phyloP scores from a whole-genome alignment of 2,888 invertebrate species.

The Myopa testacea region DNA sequence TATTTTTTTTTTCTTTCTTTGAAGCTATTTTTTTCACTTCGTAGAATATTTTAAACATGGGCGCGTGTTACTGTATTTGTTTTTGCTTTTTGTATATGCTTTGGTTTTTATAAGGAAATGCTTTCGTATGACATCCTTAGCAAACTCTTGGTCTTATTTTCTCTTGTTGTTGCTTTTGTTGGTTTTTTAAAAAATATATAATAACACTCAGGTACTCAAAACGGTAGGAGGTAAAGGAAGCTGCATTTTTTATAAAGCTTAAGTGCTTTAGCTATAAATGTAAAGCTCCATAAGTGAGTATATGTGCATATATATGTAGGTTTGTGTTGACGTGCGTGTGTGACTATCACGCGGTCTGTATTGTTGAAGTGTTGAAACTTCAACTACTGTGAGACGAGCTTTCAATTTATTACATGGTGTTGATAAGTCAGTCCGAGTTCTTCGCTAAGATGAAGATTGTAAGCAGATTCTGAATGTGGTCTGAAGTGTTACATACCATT shows the following conservation, averaged over 20 bases:
- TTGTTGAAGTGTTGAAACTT: background rate
- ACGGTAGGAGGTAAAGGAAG: background rate
- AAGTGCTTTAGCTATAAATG: constrained; percentile 15
- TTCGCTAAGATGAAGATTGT: constrained; percentile 1
- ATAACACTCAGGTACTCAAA: background rate
- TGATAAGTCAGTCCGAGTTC: background rate
- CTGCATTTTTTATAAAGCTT: constrained; percentile 5
- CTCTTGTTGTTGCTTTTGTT: constrained; percentile 1
- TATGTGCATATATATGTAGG: background rate
- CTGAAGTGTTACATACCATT: constrained; percentile 2
- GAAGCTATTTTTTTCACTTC: background rate
- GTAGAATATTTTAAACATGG: background rate
- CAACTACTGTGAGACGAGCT: constrained; percentile 16
- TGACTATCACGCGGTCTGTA: background rate
- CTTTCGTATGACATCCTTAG: no score
- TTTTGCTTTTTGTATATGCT: background rate
- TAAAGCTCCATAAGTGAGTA: background rate
- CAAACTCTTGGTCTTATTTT: no score
- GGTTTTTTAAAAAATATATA: constrained; percentile 9
- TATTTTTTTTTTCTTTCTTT: background rate
- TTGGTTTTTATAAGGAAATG: background rate
- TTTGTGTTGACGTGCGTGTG: background rate
- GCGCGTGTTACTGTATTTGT: background rate
- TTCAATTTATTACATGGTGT: constrained; percentile 15
- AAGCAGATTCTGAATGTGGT: background rate